Percentiles rank a stretch among this genome's conserved stretches.
Conservation (phyloP, 1,140 invertebrate species). For the Panagrolaimus sp. region DNA sequence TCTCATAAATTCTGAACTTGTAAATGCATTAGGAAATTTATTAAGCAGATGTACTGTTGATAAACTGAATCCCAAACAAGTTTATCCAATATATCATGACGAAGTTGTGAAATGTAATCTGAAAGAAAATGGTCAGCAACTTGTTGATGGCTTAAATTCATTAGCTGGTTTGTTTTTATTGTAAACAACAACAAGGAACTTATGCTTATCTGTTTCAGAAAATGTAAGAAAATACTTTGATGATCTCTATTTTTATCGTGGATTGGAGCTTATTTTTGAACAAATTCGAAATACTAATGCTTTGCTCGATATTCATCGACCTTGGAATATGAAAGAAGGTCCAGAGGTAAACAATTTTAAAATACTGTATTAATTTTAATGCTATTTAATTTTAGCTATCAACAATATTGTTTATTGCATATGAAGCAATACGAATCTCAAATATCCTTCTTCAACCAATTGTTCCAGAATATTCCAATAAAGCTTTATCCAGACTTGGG, state of each 20-base stretch:
- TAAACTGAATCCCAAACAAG: constrained; percentile 72
- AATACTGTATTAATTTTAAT: constrained; percentile 1
- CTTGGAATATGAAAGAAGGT: constrained; percentile 72
- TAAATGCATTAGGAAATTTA: constrained; percentile 85
- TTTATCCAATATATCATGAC: constrained; percentile 68
- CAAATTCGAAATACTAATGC: constrained; percentile 73
- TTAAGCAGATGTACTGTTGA: constrained; percentile 73
- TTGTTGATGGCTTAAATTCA: constrained; percentile 64
- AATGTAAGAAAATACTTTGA: constrained; percentile 66
- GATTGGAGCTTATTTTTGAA: constrained; percentile 72
- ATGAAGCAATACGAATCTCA: constrained; percentile 76
- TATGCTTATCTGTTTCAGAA: constrained; percentile 50
- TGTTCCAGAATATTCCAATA: constrained; percentile 66
- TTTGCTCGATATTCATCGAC: constrained; percentile 77
- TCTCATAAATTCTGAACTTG: constrained; percentile 81
- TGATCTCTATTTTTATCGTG: constrained; percentile 77
- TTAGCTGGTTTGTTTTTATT: constrained; percentile 64
- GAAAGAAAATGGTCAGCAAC: constrained; percentile 63
- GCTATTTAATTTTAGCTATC: constrained; percentile 64
- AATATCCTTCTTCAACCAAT: constrained; percentile 77
- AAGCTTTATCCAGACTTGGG: constrained; percentile 27
- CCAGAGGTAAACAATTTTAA: constrained; percentile 22
- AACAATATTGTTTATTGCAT: constrained; percentile 74
- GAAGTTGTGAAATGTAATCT: constrained; percentile 55
- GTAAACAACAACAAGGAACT: neutral